Percentiles rank a stretch among this genome's conserved stretches.
These are phyloP conservation scores for Steinernema khuongi DNA, from an alignment of 1,140 invertebrate species.

Conservation along the genomic window DNA sequence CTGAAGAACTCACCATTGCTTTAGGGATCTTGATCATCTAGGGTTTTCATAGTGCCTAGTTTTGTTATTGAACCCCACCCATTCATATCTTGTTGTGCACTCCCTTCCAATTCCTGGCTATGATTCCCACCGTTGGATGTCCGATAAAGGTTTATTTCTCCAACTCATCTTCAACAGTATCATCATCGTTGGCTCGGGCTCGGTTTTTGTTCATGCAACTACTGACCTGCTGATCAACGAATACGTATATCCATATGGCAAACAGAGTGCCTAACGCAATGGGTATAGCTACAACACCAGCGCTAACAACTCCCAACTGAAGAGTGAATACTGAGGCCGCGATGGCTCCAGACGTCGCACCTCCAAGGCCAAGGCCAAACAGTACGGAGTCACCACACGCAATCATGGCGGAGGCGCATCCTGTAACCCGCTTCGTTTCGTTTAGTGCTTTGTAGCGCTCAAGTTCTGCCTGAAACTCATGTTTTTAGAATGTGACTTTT, in stretches of 20 bases:
- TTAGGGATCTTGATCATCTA: background rate
- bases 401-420: conserved; percentile 54
- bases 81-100: background rate
- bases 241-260: conserved; percentile 40
- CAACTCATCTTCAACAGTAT: background rate
- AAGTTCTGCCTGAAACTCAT: conserved; percentile 51
- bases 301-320: conserved; percentile 30
- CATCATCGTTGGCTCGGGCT: background rate
- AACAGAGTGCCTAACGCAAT: conserved; percentile 33
- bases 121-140: no score
- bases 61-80: background rate
- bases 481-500: conserved; percentile 15
- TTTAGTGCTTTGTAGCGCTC: conserved; percentile 55
- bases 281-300: conserved; percentile 40
- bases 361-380: conserved; percentile 54
- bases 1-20: background rate
- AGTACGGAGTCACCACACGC: conserved; percentile 57
- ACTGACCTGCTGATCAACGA: background rate
- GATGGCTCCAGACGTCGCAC: conserved; percentile 39
- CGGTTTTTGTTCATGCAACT: background rate
- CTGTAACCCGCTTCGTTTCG: conserved; percentile 57
- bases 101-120: background rate
- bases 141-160: background rate
- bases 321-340: conserved; percentile 31
- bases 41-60: background rate